Evolutionary conservation across 1,140 invertebrate genomes (phyloP).

Genomic region (Scaptomyza pallida): DNA sequence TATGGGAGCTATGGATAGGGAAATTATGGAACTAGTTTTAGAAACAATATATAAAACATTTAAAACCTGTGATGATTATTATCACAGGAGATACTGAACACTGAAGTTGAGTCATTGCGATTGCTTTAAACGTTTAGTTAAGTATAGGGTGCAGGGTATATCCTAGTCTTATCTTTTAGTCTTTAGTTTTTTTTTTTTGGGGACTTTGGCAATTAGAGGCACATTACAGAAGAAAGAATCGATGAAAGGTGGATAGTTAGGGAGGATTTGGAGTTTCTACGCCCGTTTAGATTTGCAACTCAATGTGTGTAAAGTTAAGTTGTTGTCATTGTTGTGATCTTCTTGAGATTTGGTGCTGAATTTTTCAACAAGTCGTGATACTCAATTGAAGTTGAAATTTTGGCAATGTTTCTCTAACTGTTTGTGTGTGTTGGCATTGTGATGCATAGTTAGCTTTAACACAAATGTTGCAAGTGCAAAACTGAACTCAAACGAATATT

Average conservation of each 20-base stretch:
- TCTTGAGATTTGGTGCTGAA: neutral
- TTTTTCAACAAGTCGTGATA: constrained; percentile 55
- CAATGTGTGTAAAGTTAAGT: constrained; percentile 74
- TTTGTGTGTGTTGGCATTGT: constrained; percentile 1
- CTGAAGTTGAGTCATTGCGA: too few species aligned
- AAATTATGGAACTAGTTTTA: too few species aligned
- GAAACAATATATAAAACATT: too few species aligned
- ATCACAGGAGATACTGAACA: too few species aligned
- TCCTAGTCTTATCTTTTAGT: too few species aligned
- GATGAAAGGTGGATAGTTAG: neutral
- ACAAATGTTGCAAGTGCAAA: neutral
- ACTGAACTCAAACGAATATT: too few species aligned
- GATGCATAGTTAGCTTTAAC: constrained; percentile 15
- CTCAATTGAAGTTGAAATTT: constrained; percentile 60
- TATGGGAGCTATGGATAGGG: too few species aligned
- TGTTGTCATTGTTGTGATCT: constrained; percentile 58
- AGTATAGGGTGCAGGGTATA: too few species aligned
- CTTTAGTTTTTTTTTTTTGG: constrained; percentile 15
- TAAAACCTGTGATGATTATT: too few species aligned
- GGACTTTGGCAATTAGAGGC: constrained; percentile 34
- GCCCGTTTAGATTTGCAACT: constrained; percentile 30
- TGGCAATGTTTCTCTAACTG: constrained; percentile 5
- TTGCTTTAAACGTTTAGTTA: too few species aligned
- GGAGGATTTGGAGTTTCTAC: constrained; percentile 11
- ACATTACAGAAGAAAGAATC: neutral